These are phyloP conservation scores for Andrena cerasifolii DNA, from an alignment of 1,140 invertebrate genomes.

Conservation along the genomic window DNA sequence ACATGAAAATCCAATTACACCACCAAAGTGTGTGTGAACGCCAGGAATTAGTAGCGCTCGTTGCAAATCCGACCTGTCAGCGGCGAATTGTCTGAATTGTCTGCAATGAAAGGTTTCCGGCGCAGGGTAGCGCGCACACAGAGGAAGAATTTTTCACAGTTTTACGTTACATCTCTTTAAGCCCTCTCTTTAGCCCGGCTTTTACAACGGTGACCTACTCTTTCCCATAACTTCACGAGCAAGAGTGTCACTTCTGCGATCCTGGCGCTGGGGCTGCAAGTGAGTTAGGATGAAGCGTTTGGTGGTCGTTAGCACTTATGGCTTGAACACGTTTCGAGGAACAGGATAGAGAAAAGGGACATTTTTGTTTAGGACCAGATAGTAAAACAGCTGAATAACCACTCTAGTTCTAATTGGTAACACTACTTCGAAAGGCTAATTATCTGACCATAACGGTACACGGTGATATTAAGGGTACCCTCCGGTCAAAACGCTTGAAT, in stretches of 20 bases:
- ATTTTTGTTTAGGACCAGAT: too few relatives aligned
- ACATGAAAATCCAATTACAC: slow-evolving; percentile 53
- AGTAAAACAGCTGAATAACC: too few relatives aligned
- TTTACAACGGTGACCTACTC: neutral
- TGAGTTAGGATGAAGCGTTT: neutral
- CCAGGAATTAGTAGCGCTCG: slow-evolving; percentile 42
- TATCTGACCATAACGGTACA: too few relatives aligned
- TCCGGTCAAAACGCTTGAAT: too few relatives aligned
- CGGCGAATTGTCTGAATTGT: slow-evolving; percentile 68
- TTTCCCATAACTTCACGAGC: neutral
- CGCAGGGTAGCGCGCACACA: neutral
- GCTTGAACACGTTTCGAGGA: neutral
- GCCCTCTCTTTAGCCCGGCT: neutral
- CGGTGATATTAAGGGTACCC: too few relatives aligned
- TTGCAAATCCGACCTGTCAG: slow-evolving; percentile 56
- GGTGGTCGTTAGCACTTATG: neutral
- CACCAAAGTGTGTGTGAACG: slow-evolving; percentile 38
- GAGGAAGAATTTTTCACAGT: slow-evolving; percentile 50
- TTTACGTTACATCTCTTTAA: slow-evolving; percentile 29
- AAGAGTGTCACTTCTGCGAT: neutral
- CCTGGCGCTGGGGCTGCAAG: neutral
- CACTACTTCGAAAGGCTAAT: too few relatives aligned
- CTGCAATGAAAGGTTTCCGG: slow-evolving; percentile 70
- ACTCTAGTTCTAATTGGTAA: too few relatives aligned
- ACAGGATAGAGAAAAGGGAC: too few relatives aligned